phyloP scores from a whole-genome alignment of 2,888 invertebrate genomes.

The Cataglyphis livida region DNA sequence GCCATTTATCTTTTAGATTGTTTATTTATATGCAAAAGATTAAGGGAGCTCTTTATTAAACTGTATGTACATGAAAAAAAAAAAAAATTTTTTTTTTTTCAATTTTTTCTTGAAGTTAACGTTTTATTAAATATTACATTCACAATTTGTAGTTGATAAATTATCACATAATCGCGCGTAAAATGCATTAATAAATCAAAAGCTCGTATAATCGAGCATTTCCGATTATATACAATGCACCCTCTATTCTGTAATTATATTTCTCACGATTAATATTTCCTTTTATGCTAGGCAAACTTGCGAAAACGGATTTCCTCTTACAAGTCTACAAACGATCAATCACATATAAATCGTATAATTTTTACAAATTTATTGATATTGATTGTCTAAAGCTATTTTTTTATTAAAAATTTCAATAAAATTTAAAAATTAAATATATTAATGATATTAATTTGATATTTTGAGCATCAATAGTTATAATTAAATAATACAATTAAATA shows the following conservation, averaged over 20 bases:
- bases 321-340: not conserved
- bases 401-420: not conserved
- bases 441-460: not conserved
- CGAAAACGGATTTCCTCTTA: conserved; percentile 1
- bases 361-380: not conserved
- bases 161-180: conserved; percentile 46
- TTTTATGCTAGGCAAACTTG: not conserved
- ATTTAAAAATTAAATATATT: not conserved
- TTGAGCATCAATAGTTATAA: not conserved
- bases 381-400: not conserved
- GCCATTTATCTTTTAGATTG: not conserved
- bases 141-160: conserved; percentile 50
- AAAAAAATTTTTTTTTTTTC: not conserved
- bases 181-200: conserved; percentile 58
- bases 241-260: conserved; percentile 3
- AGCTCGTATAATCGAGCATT: conserved; percentile 1
- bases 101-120: not conserved
- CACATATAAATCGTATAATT: not conserved
- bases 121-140: conserved; percentile 30
- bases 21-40: not conserved
- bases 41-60: not conserved
- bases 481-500: not conserved
- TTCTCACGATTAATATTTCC: conserved; percentile 20
- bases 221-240: conserved; percentile 17
- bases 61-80: not conserved